These are phyloP conservation scores for Jacana jacana DNA, from an alignment of 2,113 vertebrate species.

Conservation along the genomic window DNA sequence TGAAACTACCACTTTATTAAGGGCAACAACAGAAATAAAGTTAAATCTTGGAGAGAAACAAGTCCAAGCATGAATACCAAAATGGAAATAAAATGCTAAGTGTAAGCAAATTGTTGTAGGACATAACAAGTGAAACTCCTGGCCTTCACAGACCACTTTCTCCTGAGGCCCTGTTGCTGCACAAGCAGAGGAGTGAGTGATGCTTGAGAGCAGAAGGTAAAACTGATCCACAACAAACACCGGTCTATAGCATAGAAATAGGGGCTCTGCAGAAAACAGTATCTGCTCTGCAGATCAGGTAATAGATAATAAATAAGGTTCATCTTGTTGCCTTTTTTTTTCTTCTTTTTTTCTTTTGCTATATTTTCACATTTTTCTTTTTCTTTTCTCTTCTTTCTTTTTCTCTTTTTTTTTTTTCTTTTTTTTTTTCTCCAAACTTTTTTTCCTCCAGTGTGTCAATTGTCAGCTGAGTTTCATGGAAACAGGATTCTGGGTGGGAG, in stretches of 20 bases:
- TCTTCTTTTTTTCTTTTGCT: not conserved
- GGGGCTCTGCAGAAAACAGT: not conserved
- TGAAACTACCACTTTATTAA: not conserved
- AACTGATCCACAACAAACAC: not conserved
- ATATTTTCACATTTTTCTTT: too few relatives aligned
- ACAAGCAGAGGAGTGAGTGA: not conserved
- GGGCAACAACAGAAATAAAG: not conserved
- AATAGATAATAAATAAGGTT: not conserved
- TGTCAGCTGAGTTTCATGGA: not conserved
- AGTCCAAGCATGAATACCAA: not conserved
- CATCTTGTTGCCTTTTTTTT: not conserved
- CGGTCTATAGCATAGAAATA: not conserved
- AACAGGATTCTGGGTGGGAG: not conserved
- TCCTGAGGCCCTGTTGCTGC: not conserved
- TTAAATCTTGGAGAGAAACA: not conserved
- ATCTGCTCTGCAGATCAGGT: not conserved
- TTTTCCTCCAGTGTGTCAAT: not conserved
- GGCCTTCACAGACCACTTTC: not conserved
- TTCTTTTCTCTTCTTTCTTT: not conserved
- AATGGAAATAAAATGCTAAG: not conserved
- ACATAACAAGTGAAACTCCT: not conserved
- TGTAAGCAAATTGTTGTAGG: not conserved
- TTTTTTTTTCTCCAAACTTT: not conserved
- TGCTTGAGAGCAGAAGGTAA: not conserved
- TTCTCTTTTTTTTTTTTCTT: not conserved